Base-by-base conservation (phyloP, 1,140 invertebrate genomes). In the Leguminivora glycinivorella region DNA sequence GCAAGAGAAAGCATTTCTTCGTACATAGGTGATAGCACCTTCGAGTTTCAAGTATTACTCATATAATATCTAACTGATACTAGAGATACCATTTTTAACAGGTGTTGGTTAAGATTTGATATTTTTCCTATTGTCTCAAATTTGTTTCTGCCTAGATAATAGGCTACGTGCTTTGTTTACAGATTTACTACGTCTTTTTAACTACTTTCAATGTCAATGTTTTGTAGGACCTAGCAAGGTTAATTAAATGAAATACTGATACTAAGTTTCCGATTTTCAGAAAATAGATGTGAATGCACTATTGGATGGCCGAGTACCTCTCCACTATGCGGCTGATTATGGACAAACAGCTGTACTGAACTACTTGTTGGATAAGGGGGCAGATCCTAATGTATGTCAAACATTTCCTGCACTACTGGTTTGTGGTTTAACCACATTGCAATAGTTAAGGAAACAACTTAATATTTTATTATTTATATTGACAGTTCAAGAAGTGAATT, bases 261-360 rank as follows among this genome's bases (percentile, higher is more conserved):
- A 47, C 14, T 47, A 17, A 9, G 0, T 52, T 22, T 52, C 19
- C 19, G 2, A 19, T 22, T 52, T 91, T 71, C 83, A 98, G 96
- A 94, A 95, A 90, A 94, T 97, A 78, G 95, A 98, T 92, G 94
- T 98, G 3, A 98, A 98, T 92, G 93, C 95, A 81, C 93, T 95
- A 82, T 96, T 98, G 66, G 96, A 98, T 91, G 97, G 97, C 52
- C 93, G 97, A 79, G 95, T 94, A 71, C 96, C 96, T 19, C 93
- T 98, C 70, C 95, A 97, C 87, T 98, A 98, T 93, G 98, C 98
- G 43, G 97, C 98, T 60, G 98, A 99, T 92, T 99, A 98, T 93
- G 98, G 98, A 0, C 98, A 99, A 89, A 93, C 92, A 67, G 96
- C 97, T 86, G 96, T 99, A n/a, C 94, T 99, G 58, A 94, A 96